Evolutionary conservation across 2,888 invertebrate genomes (phyloP).

Genomic region (Callimorpha dominula): DNA sequence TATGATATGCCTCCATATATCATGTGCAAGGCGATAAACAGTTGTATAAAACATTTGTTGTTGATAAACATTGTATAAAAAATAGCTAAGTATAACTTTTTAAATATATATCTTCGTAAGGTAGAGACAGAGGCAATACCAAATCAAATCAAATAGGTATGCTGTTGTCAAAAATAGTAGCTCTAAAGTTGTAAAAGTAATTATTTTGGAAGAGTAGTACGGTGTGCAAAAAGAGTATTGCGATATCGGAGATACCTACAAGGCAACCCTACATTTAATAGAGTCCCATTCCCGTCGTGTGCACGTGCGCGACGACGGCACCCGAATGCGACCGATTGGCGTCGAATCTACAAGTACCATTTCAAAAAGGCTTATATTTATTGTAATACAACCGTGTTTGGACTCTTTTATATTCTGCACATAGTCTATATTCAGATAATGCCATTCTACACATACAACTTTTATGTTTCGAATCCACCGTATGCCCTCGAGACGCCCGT

Average conservation of each 20-base stretch:
- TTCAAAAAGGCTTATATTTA: slow-evolving; percentile 41
- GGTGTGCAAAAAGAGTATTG: slow-evolving; percentile 45
- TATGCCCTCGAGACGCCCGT: slow-evolving; percentile 79
- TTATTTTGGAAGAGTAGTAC: slow-evolving; percentile 42
- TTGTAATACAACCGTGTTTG: slow-evolving; percentile 24
- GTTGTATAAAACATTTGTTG: too few species aligned
- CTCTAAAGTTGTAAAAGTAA: slow-evolving; percentile 53
- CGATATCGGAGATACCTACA: slow-evolving; percentile 53
- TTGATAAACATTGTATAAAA: too few species aligned
- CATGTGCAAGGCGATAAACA: too few species aligned
- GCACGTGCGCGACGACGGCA: slow-evolving; percentile 80
- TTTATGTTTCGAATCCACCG: slow-evolving; percentile 43
- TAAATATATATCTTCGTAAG: too few species aligned
- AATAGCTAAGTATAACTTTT: too few species aligned
- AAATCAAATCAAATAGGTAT: too few species aligned
- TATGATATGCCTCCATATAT: too few species aligned
- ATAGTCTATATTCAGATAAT: slow-evolving; percentile 34
- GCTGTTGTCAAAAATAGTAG: slow-evolving; percentile 44
- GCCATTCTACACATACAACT: slow-evolving; percentile 29
- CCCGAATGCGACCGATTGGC: slow-evolving; percentile 78
- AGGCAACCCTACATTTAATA: slow-evolving; percentile 62
- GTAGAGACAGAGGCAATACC: too few species aligned
- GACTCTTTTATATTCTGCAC: rapidly evolving
- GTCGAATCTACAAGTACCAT: slow-evolving; percentile 57
- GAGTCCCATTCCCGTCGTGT: slow-evolving; percentile 68